phyloP scores from a whole-genome alignment of 2,797 vertebrate species.

The Gorsachius magnificus region DNA sequence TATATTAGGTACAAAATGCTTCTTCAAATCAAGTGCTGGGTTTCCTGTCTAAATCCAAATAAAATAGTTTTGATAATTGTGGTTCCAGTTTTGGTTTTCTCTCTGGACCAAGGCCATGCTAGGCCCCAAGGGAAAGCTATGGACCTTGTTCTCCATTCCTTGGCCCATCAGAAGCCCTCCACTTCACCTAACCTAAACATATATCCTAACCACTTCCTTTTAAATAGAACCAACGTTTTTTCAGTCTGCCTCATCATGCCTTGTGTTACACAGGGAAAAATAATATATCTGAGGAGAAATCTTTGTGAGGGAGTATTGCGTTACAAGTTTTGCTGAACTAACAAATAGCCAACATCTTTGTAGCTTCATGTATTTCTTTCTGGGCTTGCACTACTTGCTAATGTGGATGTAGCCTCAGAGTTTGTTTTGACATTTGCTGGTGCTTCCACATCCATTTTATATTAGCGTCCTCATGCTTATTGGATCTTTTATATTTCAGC shows the following conservation, averaged over 20 bases:
- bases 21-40: background rate
- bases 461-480: background rate
- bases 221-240: background rate
- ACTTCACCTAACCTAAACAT: background rate
- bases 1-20: background rate
- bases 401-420: background rate
- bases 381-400: background rate
- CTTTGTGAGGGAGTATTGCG: accelerated
- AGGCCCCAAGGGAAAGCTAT: background rate
- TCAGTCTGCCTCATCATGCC: background rate
- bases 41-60: background rate
- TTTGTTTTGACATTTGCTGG: background rate
- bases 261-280: background rate
- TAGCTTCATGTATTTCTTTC: background rate
- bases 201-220: background rate
- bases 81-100: background rate
- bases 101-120: background rate
- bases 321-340: background rate
- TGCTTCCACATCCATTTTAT: background rate
- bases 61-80: background rate
- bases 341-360: background rate
- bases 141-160: background rate
- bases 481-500: background rate
- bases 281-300: background rate
- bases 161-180: background rate